phyloP scores from a whole-genome alignment of 1,140 invertebrate species.

The Nebria ingens region DNA sequence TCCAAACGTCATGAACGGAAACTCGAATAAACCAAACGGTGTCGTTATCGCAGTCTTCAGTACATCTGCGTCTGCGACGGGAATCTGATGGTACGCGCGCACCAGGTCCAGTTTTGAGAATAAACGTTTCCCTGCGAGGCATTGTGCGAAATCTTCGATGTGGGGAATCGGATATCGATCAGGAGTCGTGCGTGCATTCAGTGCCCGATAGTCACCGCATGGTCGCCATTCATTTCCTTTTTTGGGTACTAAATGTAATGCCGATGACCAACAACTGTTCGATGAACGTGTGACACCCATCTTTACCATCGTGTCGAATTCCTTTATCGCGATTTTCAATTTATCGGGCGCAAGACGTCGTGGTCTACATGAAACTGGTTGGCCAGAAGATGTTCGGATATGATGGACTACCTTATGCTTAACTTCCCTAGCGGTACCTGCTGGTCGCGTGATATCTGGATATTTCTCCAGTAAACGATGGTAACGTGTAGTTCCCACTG shows the following conservation, averaged over 20 bases:
- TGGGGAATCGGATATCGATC: constrained; percentile 35
- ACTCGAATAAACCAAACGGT: constrained; percentile 27
- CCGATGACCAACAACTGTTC: constrained; percentile 22
- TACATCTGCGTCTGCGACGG: constrained; percentile 22
- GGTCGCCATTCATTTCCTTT: constrained; percentile 30
- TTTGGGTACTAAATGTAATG: constrained; percentile 35
- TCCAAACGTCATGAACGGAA: constrained; percentile 24
- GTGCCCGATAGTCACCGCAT: constrained; percentile 36
- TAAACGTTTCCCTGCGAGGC: constrained; percentile 24
- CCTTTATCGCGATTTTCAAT: constrained; percentile 20
- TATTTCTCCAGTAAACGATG: constrained; percentile 10
- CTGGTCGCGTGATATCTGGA: constrained; percentile 15
- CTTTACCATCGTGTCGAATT: constrained; percentile 27
- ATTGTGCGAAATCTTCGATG: constrained; percentile 28
- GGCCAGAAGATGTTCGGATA: constrained; percentile 24
- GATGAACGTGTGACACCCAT: constrained; percentile 28
- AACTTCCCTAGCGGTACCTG: background rate
- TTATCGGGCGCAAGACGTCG: constrained; percentile 31
- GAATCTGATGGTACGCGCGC: constrained; percentile 38
- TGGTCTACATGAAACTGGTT: constrained; percentile 27
- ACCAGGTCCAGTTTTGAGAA: constrained; percentile 37
- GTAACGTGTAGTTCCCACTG: background rate
- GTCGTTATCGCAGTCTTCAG: constrained; percentile 31
- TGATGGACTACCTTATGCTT: constrained; percentile 14
- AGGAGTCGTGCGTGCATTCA: constrained; percentile 32